Evolutionary conservation across 2,888 invertebrate genomes (phyloP).

Genomic region (Xylocampa areola): DNA sequence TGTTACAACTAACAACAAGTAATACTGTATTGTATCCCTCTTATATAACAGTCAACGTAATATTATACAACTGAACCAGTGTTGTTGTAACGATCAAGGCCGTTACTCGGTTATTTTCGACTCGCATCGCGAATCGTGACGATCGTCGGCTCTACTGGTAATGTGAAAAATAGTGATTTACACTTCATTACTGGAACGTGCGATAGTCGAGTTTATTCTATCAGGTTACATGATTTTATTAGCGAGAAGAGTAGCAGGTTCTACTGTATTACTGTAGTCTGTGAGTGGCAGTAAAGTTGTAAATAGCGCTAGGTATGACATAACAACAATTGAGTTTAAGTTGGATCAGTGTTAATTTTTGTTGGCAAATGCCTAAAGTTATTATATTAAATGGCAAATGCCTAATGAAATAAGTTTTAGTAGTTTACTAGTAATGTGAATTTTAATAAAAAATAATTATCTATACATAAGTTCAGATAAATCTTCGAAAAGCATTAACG

Average conservation of each 20-base stretch:
- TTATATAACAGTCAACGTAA: conserved; percentile 33
- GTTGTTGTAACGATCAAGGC: conserved; percentile 46
- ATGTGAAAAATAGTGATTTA: conserved; percentile 31
- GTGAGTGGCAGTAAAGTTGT: background rate
- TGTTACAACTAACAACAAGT: conserved; percentile 6
- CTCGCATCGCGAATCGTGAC: conserved; percentile 39
- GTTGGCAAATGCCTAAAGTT: no score
- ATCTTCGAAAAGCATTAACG: no score
- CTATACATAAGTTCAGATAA: no score
- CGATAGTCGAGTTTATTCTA: conserved; percentile 19
- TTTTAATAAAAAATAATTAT: no score
- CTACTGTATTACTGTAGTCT: no score
- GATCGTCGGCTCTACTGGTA: conserved; percentile 18
- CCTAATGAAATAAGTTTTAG: no score
- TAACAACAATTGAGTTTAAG: background rate
- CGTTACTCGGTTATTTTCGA: conserved; percentile 48
- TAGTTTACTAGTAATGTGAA: no score
- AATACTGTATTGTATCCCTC: conserved; percentile 14
- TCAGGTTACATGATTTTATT: conserved; percentile 16
- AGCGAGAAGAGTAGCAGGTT: no score
- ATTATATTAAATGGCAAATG: no score
- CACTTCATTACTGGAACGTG: conserved; percentile 18
- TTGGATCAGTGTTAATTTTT: no score
- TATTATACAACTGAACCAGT: conserved; percentile 26
- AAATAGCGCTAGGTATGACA: no score